These are phyloP conservation scores for Novumbra hubbsi DNA, from an alignment of 2,797 vertebrate species.

Conservation along the genomic window DNA sequence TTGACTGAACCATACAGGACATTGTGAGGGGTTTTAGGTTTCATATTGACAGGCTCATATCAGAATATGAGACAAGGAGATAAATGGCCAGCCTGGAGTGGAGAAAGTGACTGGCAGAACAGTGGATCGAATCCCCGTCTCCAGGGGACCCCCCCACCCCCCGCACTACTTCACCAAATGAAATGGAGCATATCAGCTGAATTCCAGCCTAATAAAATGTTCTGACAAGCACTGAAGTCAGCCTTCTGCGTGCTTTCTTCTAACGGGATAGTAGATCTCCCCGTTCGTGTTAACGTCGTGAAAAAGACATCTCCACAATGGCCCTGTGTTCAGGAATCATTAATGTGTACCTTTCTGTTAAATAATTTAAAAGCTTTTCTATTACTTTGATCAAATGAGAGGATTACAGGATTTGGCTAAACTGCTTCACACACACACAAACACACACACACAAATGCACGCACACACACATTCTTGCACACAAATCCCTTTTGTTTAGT, in stretches of 20 bases:
- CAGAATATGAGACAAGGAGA: background rate
- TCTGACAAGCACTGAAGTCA: background rate
- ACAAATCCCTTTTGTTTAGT: constrained; percentile 4
- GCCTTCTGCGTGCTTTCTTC: background rate
- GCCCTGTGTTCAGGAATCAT: constrained; percentile 38
- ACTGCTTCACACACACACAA: constrained; percentile 10
- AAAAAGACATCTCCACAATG: constrained; percentile 19
- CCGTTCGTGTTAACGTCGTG: constrained; percentile 8
- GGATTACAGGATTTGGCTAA: constrained; percentile 73
- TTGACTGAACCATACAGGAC: too few species aligned
- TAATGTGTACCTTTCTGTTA: constrained; percentile 58
- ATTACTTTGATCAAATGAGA: constrained; percentile 75
- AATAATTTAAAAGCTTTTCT: constrained; percentile 75
- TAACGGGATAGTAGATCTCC: background rate
- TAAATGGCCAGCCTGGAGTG: background rate
- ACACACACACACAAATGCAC: background rate
- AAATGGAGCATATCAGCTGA: background rate
- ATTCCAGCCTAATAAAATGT: background rate
- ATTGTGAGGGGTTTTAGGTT: background rate
- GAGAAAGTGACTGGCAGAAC: background rate
- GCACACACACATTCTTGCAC: background rate
- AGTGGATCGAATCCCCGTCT: background rate
- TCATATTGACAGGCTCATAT: background rate
- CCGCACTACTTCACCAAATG: background rate
- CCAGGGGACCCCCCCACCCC: background rate